These are phyloP conservation scores for Hypothenemus hampei DNA, from an alignment of 1,140 invertebrate genomes.

Conservation along the genomic window DNA sequence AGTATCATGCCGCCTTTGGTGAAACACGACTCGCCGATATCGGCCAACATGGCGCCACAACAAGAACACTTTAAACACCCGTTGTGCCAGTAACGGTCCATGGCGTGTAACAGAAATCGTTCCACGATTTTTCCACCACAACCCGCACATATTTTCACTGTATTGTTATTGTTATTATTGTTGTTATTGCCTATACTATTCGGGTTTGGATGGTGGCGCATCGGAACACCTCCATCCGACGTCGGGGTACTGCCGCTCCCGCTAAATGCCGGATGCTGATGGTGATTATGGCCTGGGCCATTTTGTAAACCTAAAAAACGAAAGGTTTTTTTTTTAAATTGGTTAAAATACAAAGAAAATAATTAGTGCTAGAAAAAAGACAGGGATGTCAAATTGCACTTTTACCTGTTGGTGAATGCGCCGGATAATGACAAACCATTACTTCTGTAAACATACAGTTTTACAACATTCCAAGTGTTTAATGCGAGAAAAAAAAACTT, in stretches of 20 bases:
- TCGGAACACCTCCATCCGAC: conserved; percentile 48
- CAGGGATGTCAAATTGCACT: too few species aligned
- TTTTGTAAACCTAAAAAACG: conserved; percentile 39
- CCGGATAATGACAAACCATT: too few species aligned
- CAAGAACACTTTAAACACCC: conserved; percentile 88
- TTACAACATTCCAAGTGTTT: too few species aligned
- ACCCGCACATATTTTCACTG: conserved; percentile 60
- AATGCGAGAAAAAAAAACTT: too few species aligned
- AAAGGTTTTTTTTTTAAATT: too few species aligned
- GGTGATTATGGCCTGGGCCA: conserved; percentile 39
- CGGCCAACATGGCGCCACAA: conserved; percentile 78
- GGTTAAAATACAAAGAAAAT: too few species aligned
- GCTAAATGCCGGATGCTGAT: conserved; percentile 41
- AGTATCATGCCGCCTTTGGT: conserved; percentile 88
- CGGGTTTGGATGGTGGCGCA: conserved; percentile 40
- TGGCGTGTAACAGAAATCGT: conserved; percentile 78
- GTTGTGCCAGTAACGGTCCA: conserved; percentile 92
- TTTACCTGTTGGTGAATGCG: too few species aligned
- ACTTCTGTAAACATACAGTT: too few species aligned
- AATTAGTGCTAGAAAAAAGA: too few species aligned
- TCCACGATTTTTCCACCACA: conserved; percentile 79
- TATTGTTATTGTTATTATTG: conserved; percentile 56
- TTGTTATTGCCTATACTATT: conserved; percentile 46
- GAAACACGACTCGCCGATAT: conserved; percentile 85
- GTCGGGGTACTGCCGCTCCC: conserved; percentile 35